These are phyloP conservation scores for Agriotes lineatus DNA, from an alignment of 2,888 invertebrate genomes.

Conservation along the genomic window DNA sequence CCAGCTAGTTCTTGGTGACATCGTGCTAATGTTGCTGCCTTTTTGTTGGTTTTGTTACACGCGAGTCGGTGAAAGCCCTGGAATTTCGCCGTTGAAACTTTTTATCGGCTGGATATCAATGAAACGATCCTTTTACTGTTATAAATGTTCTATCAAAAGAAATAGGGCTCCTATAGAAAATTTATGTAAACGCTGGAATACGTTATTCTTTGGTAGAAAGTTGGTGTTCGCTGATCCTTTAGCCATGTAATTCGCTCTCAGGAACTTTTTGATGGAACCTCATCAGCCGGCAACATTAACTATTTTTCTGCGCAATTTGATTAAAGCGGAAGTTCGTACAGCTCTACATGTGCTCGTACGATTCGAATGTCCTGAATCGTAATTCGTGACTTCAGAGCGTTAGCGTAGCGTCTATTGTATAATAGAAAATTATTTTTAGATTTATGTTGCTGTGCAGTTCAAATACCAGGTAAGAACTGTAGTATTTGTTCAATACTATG, in stretches of 20 bases:
- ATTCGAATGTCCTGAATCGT: too few relatives aligned
- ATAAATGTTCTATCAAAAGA: constrained; percentile 31
- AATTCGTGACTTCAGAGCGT: too few relatives aligned
- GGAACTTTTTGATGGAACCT: background rate
- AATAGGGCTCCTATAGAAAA: constrained; percentile 19
- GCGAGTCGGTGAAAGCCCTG: constrained; percentile 17
- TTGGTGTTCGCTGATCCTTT: constrained; percentile 13
- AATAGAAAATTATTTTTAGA: too few relatives aligned
- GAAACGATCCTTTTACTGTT: constrained; percentile 21
- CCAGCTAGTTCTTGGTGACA: constrained; percentile 40
- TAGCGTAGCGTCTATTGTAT: too few relatives aligned
- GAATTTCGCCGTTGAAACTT: constrained; percentile 27
- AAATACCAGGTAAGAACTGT: too few relatives aligned
- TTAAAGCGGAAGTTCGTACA: background rate
- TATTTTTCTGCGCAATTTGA: too few relatives aligned
- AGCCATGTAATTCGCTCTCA: background rate
- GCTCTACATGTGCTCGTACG: too few relatives aligned
- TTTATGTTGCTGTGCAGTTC: too few relatives aligned
- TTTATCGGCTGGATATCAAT: constrained; percentile 27
- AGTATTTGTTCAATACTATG: too few relatives aligned
- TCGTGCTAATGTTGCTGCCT: constrained; percentile 39
- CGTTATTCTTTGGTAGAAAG: constrained; percentile 17
- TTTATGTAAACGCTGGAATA: constrained; percentile 22
- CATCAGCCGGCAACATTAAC: too few relatives aligned
- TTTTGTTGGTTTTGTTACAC: constrained; percentile 37